phyloP scores from a whole-genome alignment of 2,113 vertebrate genomes.

The Cryptomyrus ogoouensis region DNA sequence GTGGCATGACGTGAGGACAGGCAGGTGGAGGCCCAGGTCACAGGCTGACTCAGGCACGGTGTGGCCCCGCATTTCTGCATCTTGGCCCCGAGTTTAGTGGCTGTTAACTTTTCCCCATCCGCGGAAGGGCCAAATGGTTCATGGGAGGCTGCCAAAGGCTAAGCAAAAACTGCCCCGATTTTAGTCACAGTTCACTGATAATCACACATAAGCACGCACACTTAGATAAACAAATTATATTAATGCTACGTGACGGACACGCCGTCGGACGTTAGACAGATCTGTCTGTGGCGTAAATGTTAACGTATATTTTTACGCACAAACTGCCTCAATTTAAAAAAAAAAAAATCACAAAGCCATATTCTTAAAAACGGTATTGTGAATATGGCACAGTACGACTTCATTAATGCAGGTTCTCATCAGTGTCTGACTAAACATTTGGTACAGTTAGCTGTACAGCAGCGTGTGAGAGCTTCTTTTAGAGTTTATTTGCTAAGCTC shows the following conservation, averaged over 20 bases:
- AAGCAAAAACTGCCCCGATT: background rate
- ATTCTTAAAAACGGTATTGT: background rate
- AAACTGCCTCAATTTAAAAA: background rate
- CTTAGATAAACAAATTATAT: background rate
- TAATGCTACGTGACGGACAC: background rate
- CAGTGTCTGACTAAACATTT: background rate
- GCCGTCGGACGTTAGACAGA: background rate
- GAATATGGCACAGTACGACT: background rate
- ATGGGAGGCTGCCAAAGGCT: slow-evolving; percentile 22
- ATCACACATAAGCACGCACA: background rate
- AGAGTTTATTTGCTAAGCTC: background rate
- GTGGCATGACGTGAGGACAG: slow-evolving; percentile 12
- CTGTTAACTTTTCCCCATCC: slow-evolving; percentile 21
- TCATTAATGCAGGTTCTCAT: background rate
- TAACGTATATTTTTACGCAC: background rate
- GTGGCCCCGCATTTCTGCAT: background rate
- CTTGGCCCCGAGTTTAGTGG: background rate
- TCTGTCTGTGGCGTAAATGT: background rate
- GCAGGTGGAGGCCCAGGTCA: slow-evolving; percentile 16
- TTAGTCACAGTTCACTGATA: slow-evolving; percentile 11
- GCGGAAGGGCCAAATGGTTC: slow-evolving; percentile 16
- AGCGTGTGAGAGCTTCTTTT: no score
- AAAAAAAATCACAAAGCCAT: background rate
- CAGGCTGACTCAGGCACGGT: slow-evolving; percentile 12
- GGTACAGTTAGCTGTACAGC: background rate